Base-by-base conservation (phyloP, 2,113 vertebrate genomes). In the Mirounga angustirostris region DNA sequence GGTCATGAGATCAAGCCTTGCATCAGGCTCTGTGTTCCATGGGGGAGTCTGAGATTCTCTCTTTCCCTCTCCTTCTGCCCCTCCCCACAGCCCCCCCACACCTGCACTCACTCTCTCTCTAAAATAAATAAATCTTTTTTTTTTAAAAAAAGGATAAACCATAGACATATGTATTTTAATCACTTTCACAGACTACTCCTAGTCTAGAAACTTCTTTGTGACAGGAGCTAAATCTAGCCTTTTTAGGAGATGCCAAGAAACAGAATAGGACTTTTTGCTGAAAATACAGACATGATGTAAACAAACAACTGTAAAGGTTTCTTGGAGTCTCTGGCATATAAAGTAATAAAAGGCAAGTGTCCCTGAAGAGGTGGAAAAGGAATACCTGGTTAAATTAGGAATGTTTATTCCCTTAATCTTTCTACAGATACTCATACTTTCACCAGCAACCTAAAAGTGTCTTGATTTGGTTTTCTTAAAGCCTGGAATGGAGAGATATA, bases 211-310 rank as follows among this genome's bases (percentile, higher is more conserved):
- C 5, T 9, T 90, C 21, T 91, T 54, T 61, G 28, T 84, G 58
- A 90, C 40, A 81, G 28, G 58, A 85, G 89, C 81, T 80, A 84
- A 54, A 69, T 15, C 50, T 36, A 89, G 65, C 11, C 28, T 61
- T 92, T 82, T 87, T 59, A 86, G 50, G 24, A 96, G 26, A 80
- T 89, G 28, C 21, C 84, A 52, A 89, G 24, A 84, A 26, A 65
- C 26, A 81, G 28, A 19, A 84, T 1, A 97, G 33, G 30, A 81
- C 36, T 69, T 95, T 83, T 33, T 82, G n/a, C 61, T 94, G 54
- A 94, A 94, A 94, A 78, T 82, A n/a, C 54, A 7, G 61, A 95
- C 36, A 86, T 71, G 16, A 67, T 89, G 21, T 74, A 95, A 83
- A 83, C 54, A 83, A 80, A 84, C 12, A 91, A 94, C 4, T 86